These are phyloP conservation scores for Synchiropus splendidus DNA, from an alignment of 2,113 vertebrate species.

Conservation along the genomic window DNA sequence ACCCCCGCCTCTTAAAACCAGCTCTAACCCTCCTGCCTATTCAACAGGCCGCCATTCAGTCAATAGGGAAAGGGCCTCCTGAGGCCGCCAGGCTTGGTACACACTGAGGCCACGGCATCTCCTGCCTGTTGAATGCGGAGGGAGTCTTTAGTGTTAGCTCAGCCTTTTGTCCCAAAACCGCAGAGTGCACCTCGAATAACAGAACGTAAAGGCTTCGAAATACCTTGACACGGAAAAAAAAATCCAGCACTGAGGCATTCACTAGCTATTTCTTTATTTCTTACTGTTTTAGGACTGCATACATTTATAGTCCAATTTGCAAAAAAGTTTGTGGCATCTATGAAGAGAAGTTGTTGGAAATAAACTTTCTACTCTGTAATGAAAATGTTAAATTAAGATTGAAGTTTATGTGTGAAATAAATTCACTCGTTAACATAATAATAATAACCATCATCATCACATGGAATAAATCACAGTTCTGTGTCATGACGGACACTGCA, in stretches of 20 bases:
- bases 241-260: conserved; percentile 12
- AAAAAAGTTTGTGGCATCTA: conserved; percentile 8
- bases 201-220: conserved; percentile 24
- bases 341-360: too few species aligned
- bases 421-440: too few species aligned
- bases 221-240: conserved; percentile 7
- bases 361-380: too few species aligned
- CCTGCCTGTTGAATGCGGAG: conserved; percentile 26
- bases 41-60: conserved; percentile 39
- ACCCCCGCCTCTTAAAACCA: conserved; percentile 34
- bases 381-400: too few species aligned
- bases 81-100: conserved; percentile 32
- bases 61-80: conserved; percentile 33
- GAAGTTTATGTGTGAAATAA: too few species aligned
- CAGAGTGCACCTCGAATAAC: conserved; percentile 21
- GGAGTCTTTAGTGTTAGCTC: conserved; percentile 14
- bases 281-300: too few species aligned
- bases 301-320: background rate
- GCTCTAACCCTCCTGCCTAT: conserved; percentile 41
- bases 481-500: too few species aligned
- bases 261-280: too few species aligned
- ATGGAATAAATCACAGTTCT: too few species aligned
- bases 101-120: conserved; percentile 25
- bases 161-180: conserved; percentile 20
- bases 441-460: too few species aligned